Conservation (phyloP, 2,888 invertebrate species). For the Pristionchus fissidentatus region DNA sequence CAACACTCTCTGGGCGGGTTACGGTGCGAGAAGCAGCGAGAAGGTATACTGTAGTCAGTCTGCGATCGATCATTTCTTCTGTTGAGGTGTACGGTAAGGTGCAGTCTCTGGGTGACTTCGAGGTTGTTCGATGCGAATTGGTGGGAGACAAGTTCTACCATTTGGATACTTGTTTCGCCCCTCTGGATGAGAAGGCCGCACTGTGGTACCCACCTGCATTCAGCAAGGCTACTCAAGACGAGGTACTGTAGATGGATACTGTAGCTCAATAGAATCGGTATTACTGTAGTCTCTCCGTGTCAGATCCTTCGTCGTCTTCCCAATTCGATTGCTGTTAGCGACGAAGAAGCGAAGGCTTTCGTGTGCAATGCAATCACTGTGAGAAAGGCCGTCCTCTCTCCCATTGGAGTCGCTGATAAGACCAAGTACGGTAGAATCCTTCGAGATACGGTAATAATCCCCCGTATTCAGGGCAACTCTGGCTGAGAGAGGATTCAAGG, state of each 20-base stretch:
- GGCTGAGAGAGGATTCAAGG: constrained; percentile 65
- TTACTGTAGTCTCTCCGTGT: constrained; percentile 21
- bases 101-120: constrained; percentile 66
- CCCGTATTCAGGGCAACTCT: constrained; percentile 58
- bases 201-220: constrained; percentile 74
- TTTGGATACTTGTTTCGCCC: constrained; percentile 75
- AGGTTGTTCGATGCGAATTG: constrained; percentile 71
- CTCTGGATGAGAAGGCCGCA: constrained; percentile 69
- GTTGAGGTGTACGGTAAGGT: constrained; percentile 69
- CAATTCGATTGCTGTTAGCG: constrained; percentile 70
- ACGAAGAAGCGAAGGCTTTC: constrained; percentile 72
- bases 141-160: constrained; percentile 72
- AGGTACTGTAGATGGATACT: not conserved
- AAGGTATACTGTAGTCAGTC: constrained; percentile 51
- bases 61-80: not conserved
- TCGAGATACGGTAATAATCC: not conserved
- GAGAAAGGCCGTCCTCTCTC: constrained; percentile 72
- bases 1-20: constrained; percentile 74
- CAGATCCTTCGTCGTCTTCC: constrained; percentile 71
- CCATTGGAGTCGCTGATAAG: constrained; percentile 65
- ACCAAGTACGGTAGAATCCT: not conserved
- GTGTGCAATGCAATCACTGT: constrained; percentile 74
- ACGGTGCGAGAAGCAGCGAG: constrained; percentile 69
- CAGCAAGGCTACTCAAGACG: constrained; percentile 60
- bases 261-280: not conserved